Percentiles rank a stretch among this genome's conserved stretches.
Conservation (phyloP, 1,140 invertebrate genomes). For the Zaprionus tsacasi region DNA sequence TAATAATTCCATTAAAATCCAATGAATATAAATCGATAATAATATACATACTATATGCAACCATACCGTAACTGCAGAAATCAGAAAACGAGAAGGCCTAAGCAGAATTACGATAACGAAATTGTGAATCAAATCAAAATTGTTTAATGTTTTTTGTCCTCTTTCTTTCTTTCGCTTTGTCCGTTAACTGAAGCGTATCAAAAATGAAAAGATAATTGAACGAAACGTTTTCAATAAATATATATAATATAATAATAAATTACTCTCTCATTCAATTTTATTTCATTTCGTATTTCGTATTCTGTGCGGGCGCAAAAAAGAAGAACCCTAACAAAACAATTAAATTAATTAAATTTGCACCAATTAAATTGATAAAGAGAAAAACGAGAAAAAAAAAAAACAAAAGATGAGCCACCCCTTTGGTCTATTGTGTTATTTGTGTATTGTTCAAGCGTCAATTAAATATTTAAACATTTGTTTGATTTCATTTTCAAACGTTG, state of each 20-base stretch:
- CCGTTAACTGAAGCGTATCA: background rate
- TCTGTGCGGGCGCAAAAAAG: constrained; percentile 3
- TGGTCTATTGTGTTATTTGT: constrained; percentile 44
- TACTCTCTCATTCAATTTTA: background rate
- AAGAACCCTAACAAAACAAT: background rate
- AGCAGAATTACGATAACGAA: background rate
- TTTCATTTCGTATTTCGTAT: constrained; percentile 10
- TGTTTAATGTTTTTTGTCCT: background rate
- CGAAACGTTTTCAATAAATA: background rate
- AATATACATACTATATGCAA: background rate
- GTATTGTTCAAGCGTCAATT: constrained; percentile 51
- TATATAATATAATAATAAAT: background rate
- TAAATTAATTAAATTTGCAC: background rate
- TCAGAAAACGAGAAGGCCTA: background rate
- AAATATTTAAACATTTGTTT: constrained; percentile 59
- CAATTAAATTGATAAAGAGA: constrained; percentile 13
- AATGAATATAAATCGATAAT: constrained; percentile 15
- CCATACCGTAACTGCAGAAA: background rate
- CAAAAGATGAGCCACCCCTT: constrained; percentile 24
- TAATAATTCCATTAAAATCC: constrained; percentile 12
- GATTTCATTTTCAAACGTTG: constrained; percentile 60
- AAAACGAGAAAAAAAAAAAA: too few relatives aligned
- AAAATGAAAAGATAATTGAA: constrained; percentile 4
- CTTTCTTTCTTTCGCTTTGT: background rate
- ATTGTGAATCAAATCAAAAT: background rate